Evolutionary conservation across 2,113 vertebrate genomes (phyloP).

Genomic region (Antennarius striatus): DNA sequence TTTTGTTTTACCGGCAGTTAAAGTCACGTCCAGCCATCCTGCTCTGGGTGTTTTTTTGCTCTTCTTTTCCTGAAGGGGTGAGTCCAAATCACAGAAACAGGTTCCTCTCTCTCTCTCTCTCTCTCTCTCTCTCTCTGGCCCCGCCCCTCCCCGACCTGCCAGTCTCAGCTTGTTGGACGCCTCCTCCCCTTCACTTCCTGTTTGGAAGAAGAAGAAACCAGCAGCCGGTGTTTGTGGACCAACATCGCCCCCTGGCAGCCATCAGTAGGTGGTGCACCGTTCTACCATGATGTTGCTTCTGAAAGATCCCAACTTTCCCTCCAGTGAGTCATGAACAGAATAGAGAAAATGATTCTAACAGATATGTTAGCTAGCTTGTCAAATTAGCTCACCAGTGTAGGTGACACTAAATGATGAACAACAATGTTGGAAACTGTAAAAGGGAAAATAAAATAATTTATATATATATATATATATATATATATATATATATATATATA

Average conservation of each 20-base stretch:
- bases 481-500: too few relatives aligned
- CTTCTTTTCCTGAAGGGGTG: slow-evolving; percentile 35
- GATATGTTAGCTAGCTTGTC: too few relatives aligned
- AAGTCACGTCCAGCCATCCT: slow-evolving; percentile 45
- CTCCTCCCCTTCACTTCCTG: slow-evolving; percentile 24
- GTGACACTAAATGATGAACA: too few relatives aligned
- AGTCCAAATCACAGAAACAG: slow-evolving; percentile 50
- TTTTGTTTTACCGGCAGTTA: slow-evolving; percentile 41
- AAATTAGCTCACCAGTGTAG: too few relatives aligned
- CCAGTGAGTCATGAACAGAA: too few relatives aligned
- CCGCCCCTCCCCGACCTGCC: slow-evolving; percentile 40
- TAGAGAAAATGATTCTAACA: too few relatives aligned
- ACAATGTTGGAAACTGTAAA: too few relatives aligned
- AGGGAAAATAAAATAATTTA: background rate
- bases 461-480: too few relatives aligned
- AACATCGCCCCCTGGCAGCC: slow-evolving; percentile 12
- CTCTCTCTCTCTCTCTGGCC: slow-evolving; percentile 9
- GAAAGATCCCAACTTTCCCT: too few relatives aligned
- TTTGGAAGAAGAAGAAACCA: background rate
- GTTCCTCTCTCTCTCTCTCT: slow-evolving; percentile 40
- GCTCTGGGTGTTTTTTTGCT: slow-evolving; percentile 26
- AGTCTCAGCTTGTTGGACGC: slow-evolving; percentile 27
- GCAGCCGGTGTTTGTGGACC: background rate
- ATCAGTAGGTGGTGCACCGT: background rate
- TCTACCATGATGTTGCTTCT: too few relatives aligned